Base-by-base conservation (phyloP, 2,888 invertebrate genomes). In the Ichneumon xanthorius region DNA sequence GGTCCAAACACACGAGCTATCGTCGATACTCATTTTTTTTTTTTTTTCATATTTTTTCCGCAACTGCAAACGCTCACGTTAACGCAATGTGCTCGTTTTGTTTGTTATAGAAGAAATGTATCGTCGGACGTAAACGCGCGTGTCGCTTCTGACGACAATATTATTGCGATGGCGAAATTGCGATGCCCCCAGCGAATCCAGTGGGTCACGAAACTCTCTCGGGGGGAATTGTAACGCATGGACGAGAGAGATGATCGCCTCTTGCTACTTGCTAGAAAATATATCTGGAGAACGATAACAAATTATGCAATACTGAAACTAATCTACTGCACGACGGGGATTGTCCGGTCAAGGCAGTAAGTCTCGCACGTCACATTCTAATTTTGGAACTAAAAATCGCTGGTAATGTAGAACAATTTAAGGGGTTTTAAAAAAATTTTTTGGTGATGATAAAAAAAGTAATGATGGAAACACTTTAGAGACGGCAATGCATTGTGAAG, bases 1-100 rank as follows among this genome's bases (percentile, higher is more conserved):
- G 92, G 92, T 92, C 90, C 82, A 84, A 77, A 80, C 78, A 80
- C 68, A 16, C 16, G 6, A 19, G 45, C 30, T 85, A 86, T 87
- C 84, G 71, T 86, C 80, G 85, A 85, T 86, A 86, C 85, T 48
- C 58, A 71, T 84, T 82, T 71, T 67, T 83, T 87, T 82, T 78
- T 63, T 48, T 40, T 33, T 72, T 40, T 45, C 48, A 82, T 86
- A 68, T n/a, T 77, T 79, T 73, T 78, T 61, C 9, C 45, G 48
- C 72, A 48, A 22, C 50, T 9, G 16, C 4, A 19, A 73, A 65
- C 58, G 77, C 72, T 61, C 40, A 19, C 65, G 63, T 76, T 71
- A 50, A 75, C 40, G 50, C 55, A 58, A 79, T 67, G 71, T 16
- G 75, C 73, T 9, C 14, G 14, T 11, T 33, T n/a, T 37, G 26